Evolutionary conservation across 1,140 invertebrate species (phyloP), one percentile per base, ranked within the genome.

Genomic region (Harlomillsia oculata): DNA sequence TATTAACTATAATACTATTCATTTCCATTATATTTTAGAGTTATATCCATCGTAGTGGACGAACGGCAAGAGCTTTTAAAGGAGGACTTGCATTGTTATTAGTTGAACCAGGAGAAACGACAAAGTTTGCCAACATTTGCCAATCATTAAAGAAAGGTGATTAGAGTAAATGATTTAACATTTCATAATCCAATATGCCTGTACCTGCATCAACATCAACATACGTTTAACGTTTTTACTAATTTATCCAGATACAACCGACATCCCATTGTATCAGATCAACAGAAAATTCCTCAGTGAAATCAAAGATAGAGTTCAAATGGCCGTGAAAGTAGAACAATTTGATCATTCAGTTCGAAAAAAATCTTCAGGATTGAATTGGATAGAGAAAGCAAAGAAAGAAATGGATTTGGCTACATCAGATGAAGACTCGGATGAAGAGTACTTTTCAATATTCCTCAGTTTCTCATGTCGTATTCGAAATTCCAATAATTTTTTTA

Each of bases 41-140:
- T 70, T 99, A 99, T 71, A 82, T 99, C 1, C 96, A 99, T 72
- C 77, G 96, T 49, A 96, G 91, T 74, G 96, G 96, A 0, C 77
- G 96, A 56, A 99, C 96, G 8, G 96, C 95, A 0, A 75, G 96
- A 55, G 91, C 89, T 9, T 79, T 78, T 49, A 84, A 84, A 59
- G 82, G 88, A 71, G 96, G 96, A 9, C 78, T 97, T 9, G 91
- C 92, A 25, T 80, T 99, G 8, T 76, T 98, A 58, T 78, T 99
- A 46, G 85, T 97, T 72, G 90, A 94, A 65, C 87, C 91, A 0
- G 76, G 79, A 3, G 95, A 98, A 70, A 77, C 85, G 3, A 78
- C 78, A 36, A 77, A 78, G 45, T 98, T 96, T 67, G 74, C 79
- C 0, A 89, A 85, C 68, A 74, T 97, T 3, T 87, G 88, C 60